Evolutionary conservation across 2,113 vertebrate genomes (phyloP).

Genomic region (Gadus macrocephalus): DNA sequence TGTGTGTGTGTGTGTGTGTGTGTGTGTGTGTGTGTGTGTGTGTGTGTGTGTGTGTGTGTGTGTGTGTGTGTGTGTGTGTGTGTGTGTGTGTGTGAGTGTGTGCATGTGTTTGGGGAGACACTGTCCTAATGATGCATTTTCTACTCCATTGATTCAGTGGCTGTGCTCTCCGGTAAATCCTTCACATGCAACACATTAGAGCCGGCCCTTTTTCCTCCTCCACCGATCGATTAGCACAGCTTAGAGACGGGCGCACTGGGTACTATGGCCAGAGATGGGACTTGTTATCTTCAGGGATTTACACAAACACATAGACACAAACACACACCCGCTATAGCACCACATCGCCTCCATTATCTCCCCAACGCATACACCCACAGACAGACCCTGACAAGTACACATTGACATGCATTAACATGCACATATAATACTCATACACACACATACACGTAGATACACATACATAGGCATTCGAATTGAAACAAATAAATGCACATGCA

Average conservation of each 20-base stretch:
- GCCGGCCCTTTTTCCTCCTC: slow-evolving; percentile 67
- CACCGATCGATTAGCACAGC: slow-evolving; percentile 72
- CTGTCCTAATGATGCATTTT: slow-evolving; percentile 77
- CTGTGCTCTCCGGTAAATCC: slow-evolving; percentile 75
- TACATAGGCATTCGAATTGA: too few relatives aligned
- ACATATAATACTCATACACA: too few relatives aligned
- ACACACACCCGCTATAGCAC: background rate
- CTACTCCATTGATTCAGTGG: slow-evolving; percentile 75
- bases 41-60: slow-evolving; percentile 2
- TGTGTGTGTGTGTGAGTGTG: background rate
- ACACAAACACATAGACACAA: slow-evolving; percentile 1
- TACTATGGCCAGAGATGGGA: slow-evolving; percentile 54
- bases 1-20: too few relatives aligned
- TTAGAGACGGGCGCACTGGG: slow-evolving; percentile 63
- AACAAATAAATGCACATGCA: too few relatives aligned
- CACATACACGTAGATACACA: too few relatives aligned
- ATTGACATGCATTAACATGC: too few relatives aligned
- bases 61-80: background rate
- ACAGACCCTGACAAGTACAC: background rate
- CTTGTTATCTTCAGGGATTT: slow-evolving; percentile 57
- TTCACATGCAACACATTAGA: slow-evolving; percentile 78
- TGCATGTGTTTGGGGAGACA: slow-evolving; percentile 30
- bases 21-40: background rate
- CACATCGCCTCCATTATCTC: background rate
- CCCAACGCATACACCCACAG: background rate